These are phyloP conservation scores for Athalia cordata DNA, from an alignment of 2,888 invertebrate genomes.

Conservation along the genomic window DNA sequence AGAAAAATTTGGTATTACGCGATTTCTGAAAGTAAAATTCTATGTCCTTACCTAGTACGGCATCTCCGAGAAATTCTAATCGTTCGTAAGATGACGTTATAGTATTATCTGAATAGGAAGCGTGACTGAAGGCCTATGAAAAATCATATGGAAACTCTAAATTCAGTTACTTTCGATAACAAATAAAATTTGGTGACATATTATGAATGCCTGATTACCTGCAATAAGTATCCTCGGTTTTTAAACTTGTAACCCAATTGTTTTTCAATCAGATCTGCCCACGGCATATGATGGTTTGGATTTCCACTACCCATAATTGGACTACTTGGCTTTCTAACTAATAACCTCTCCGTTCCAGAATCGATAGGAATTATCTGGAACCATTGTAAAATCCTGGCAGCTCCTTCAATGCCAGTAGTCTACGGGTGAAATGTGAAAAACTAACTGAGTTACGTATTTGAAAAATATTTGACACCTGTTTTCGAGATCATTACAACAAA, in stretches of 20 bases:
- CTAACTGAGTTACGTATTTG: too few relatives aligned
- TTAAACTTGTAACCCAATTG: slow-evolving; percentile 86
- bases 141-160: neutral
- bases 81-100: slow-evolving; percentile 92
- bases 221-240: slow-evolving; percentile 87
- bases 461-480: too few relatives aligned
- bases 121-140: slow-evolving; percentile 92
- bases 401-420: slow-evolving; percentile 75
- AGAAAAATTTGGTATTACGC: neutral
- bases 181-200: neutral
- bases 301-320: slow-evolving; percentile 63
- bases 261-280: slow-evolving; percentile 76
- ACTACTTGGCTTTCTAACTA: slow-evolving; percentile 57
- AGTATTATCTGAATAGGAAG: slow-evolving; percentile 88
- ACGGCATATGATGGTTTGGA: slow-evolving; percentile 71
- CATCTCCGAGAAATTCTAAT: slow-evolving; percentile 95
- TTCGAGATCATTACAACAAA: slow-evolving; percentile 48
- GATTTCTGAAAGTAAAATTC: neutral
- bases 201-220: slow-evolving; percentile 72
- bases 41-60: slow-evolving; percentile 79
- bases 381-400: slow-evolving; percentile 79
- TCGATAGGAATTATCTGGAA: slow-evolving; percentile 78
- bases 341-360: slow-evolving; percentile 66
- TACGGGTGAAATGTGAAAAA: slow-evolving; percentile 59
- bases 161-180: neutral